Conservation (phyloP, 2,113 vertebrate genomes). For the Caranx ignobilis region DNA sequence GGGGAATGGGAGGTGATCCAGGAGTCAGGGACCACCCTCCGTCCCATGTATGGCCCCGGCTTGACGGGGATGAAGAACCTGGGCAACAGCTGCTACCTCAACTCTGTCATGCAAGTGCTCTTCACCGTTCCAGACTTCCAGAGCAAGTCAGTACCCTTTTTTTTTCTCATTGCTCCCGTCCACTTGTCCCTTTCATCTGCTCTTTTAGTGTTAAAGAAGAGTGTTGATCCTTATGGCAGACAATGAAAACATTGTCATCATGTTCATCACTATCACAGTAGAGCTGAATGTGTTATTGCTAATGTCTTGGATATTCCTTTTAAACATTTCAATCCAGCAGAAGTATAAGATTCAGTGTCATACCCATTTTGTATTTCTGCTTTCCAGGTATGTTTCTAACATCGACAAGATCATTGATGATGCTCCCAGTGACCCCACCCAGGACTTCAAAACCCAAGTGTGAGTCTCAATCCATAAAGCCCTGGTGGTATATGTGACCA, state of each 20-base stretch:
- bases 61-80: slow-evolving; percentile 97
- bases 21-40: slow-evolving; percentile 93
- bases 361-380: not conserved
- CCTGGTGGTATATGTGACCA: not conserved
- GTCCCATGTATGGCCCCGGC: slow-evolving; percentile 92
- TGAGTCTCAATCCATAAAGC: slow-evolving; percentile 80
- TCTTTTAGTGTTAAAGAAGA: not conserved
- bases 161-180: not conserved
- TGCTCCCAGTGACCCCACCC: slow-evolving; percentile 93
- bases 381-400: slow-evolving; percentile 92
- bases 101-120: slow-evolving; percentile 99
- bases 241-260: not conserved
- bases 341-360: not conserved
- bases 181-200: not conserved
- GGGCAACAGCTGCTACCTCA: slow-evolving; percentile 99
- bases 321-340: not conserved
- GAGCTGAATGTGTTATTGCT: not conserved
- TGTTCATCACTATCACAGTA: not conserved
- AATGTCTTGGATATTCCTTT: not conserved
- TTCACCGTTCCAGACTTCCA: slow-evolving; percentile 99
- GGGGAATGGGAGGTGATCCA: slow-evolving; percentile 99
- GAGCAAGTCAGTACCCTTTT: slow-evolving; percentile 90
- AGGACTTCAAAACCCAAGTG: slow-evolving; percentile 99
- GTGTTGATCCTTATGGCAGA: not conserved
- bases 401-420: slow-evolving; percentile 96